These are phyloP conservation scores for Caenorhabditis macrosperma DNA, from an alignment of 2,888 invertebrate species.

Conservation along the genomic window DNA sequence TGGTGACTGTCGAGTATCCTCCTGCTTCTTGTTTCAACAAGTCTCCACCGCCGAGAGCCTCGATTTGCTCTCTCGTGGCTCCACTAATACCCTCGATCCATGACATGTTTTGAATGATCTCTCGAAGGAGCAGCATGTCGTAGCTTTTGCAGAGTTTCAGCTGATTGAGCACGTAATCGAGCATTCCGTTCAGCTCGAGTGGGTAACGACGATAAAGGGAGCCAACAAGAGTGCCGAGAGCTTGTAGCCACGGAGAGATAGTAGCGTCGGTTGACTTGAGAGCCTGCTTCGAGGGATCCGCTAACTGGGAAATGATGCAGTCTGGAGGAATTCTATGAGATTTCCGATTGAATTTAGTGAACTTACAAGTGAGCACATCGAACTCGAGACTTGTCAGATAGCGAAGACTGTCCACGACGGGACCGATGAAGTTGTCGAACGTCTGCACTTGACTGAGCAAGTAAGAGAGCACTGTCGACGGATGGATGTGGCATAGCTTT, in stretches of 20 bases:
- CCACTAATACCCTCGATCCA: slow-evolving; percentile 97
- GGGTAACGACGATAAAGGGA: slow-evolving; percentile 93
- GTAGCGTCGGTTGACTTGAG: slow-evolving; percentile 92
- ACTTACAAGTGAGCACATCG: slow-evolving; percentile 90
- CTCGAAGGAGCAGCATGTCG: slow-evolving; percentile 89
- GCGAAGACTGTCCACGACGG: slow-evolving; percentile 97
- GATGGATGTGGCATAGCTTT: slow-evolving; percentile 95
- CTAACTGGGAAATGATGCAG: slow-evolving; percentile 93
- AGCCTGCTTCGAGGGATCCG: slow-evolving; percentile 85
- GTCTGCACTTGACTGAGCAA: slow-evolving; percentile 87
- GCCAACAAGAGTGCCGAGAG: slow-evolving; percentile 94
- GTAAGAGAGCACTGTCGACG: slow-evolving; percentile 96
- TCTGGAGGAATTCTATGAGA: slow-evolving; percentile 80
- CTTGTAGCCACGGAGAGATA: slow-evolving; percentile 85
- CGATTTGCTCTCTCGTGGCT: slow-evolving; percentile 94
- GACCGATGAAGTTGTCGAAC: slow-evolving; percentile 93
- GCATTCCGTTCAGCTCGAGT: slow-evolving; percentile 93
- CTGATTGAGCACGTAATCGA: slow-evolving; percentile 97
- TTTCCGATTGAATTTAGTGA: not conserved
- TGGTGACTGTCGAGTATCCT: slow-evolving; percentile 95
- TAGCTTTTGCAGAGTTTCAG: slow-evolving; percentile 95
- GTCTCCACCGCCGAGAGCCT: slow-evolving; percentile 97
- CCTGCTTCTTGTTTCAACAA: slow-evolving; percentile 95
- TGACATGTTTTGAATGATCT: slow-evolving; percentile 99
- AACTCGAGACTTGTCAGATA: slow-evolving; percentile 95